These are phyloP conservation scores for Netelia melanura DNA, from an alignment of 2,888 invertebrate genomes.

Conservation along the genomic window DNA sequence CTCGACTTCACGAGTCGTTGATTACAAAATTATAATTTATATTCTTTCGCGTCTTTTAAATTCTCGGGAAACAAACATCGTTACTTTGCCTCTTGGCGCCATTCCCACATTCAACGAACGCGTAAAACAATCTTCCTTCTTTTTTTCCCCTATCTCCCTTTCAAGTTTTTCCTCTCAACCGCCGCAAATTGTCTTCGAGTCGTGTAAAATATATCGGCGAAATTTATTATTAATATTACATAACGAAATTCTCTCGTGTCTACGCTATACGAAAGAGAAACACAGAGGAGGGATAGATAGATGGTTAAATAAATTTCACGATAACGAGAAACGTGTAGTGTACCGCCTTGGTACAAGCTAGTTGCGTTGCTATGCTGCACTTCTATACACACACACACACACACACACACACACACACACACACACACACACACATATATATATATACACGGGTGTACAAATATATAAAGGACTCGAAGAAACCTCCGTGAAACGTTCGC, in stretches of 20 bases:
- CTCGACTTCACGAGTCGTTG: too few relatives aligned
- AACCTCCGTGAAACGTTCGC: conserved; percentile 40
- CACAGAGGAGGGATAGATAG: neutral
- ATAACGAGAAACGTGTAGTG: conserved; percentile 52
- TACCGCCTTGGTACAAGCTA: conserved; percentile 23
- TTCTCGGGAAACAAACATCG: neutral
- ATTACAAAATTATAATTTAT: neutral
- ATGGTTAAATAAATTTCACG: conserved; percentile 36
- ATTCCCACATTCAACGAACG: neutral
- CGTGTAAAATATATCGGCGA: neutral
- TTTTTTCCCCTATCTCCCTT: neutral
- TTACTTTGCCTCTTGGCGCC: neutral
- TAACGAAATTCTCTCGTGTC: neutral
- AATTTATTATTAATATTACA: conserved; percentile 18
- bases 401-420: neutral
- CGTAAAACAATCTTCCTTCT: neutral
- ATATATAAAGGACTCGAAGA: conserved; percentile 22
- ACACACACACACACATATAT: neutral
- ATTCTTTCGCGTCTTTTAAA: neutral
- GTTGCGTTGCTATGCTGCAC: conserved; percentile 32
- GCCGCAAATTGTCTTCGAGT: neutral
- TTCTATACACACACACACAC: neutral
- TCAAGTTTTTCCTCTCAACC: neutral
- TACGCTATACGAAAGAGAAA: neutral
- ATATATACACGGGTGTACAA: neutral